phyloP scores from a whole-genome alignment of 2,797 vertebrate genomes.

The Halcyon leucocephala region DNA sequence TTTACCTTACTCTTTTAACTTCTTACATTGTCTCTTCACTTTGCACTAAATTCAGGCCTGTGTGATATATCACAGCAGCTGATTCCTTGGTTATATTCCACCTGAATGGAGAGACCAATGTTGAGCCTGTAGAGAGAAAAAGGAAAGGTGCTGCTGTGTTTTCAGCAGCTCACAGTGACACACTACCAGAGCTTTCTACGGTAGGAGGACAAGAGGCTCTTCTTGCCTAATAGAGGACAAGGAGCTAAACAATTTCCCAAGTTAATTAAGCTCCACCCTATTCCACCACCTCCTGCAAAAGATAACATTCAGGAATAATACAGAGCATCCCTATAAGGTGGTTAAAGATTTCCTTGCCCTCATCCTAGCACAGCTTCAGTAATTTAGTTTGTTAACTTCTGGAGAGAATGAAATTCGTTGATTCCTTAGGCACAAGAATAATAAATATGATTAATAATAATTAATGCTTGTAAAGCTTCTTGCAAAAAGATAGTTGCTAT shows the following conservation, averaged over 20 bases:
- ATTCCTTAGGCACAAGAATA: background rate
- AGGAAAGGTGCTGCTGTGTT: background rate
- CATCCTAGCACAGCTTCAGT: background rate
- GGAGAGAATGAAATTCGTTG: background rate
- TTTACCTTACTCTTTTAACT: background rate
- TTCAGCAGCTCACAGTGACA: background rate
- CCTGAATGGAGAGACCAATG: background rate
- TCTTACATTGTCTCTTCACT: background rate
- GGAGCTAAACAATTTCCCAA: background rate
- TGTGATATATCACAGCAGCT: background rate
- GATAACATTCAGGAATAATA: background rate
- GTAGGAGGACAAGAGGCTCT: background rate
- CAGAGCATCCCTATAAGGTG: background rate
- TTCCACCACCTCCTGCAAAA: background rate
- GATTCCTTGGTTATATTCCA: background rate
- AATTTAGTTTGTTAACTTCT: background rate
- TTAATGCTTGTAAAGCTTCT: background rate
- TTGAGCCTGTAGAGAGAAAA: background rate
- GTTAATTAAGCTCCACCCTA: background rate
- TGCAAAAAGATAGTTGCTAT: background rate
- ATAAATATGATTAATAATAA: constrained; percentile 22
- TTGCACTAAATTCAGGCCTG: background rate
- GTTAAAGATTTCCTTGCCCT: background rate
- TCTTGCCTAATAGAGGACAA: background rate
- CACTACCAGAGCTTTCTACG: background rate